phyloP scores from a whole-genome alignment of 1,140 invertebrate species.

The Lordiphosa clarofinis region DNA sequence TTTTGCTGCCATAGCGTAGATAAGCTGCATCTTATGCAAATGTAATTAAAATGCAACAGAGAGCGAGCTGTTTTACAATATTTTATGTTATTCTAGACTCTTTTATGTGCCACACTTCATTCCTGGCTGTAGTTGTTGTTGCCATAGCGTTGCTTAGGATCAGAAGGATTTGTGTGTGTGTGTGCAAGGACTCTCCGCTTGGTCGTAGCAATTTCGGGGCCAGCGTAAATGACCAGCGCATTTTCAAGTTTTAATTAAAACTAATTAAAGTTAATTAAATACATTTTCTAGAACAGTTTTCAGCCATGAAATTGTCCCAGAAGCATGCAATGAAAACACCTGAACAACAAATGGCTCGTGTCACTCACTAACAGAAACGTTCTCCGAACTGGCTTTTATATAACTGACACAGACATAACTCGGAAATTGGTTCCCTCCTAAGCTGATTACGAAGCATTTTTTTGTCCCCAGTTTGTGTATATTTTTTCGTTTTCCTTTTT shows the following conservation, averaged over 20 bases:
- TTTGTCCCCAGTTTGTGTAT: constrained; percentile 10
- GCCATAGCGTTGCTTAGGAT: constrained; percentile 32
- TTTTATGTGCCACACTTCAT: constrained; percentile 18
- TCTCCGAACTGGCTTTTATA: neutral
- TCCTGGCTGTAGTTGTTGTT: constrained; percentile 10
- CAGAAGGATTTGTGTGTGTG: constrained; percentile 17
- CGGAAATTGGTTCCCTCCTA: constrained; percentile 3
- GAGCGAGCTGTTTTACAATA: constrained; percentile 50
- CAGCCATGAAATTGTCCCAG: constrained; percentile 12
- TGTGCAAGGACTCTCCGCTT: constrained; percentile 1
- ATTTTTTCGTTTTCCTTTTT: constrained; percentile 14
- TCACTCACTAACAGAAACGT: no score
- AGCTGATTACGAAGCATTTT: constrained; percentile 50
- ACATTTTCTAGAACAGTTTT: constrained; percentile 12
- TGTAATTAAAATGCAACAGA: constrained; percentile 57
- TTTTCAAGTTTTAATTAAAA: constrained; percentile 40
- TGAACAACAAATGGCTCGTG: constrained; percentile 2
- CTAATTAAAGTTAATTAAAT: constrained; percentile 58
- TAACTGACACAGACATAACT: constrained; percentile 4
- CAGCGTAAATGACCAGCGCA: constrained; percentile 30
- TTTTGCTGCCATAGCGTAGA: constrained; percentile 31
- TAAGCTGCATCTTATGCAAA: constrained; percentile 58
- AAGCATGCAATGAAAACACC: neutral
- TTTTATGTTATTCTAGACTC: constrained; percentile 45
- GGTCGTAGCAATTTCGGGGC: constrained; percentile 8